A percentile compares a stretch with the other conserved stretches of the same genome.
phyloP scores from a whole-genome alignment of 2,888 invertebrate species.

The Marasmarcha lunaedactyla region DNA sequence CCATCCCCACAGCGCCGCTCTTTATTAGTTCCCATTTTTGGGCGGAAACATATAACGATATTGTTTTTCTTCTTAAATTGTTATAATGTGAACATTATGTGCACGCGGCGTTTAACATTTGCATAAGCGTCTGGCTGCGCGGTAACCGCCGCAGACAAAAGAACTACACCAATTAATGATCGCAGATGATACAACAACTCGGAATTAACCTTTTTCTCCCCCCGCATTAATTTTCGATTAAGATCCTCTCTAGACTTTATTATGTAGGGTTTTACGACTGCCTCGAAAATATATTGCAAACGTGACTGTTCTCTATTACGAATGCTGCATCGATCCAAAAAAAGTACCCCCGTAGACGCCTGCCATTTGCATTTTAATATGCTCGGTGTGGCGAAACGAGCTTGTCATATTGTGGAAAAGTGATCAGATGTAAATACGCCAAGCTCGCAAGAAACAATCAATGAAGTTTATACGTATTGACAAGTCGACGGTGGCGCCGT shows the following conservation, averaged over 20 bases:
- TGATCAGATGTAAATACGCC: constrained; percentile 16
- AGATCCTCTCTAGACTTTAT: background rate
- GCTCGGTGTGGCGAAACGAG: constrained; percentile 44
- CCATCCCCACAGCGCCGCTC: background rate
- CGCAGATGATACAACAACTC: constrained; percentile 49
- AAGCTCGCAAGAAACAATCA: constrained; percentile 8
- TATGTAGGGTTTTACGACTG: constrained; percentile 43
- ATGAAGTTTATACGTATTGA: constrained; percentile 15
- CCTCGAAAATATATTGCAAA: constrained; percentile 45
- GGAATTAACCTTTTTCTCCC: constrained; percentile 29
- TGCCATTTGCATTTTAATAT: constrained; percentile 67
- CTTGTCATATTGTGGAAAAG: constrained; percentile 45
- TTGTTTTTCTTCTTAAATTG: constrained; percentile 67
- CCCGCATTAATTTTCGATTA: constrained; percentile 1
- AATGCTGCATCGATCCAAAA: constrained; percentile 34
- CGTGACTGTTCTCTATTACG: constrained; percentile 50
- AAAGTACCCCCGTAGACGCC: constrained; percentile 27
- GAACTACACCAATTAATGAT: constrained; percentile 48
- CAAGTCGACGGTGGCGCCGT: constrained; percentile 12
- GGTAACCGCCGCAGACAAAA: constrained; percentile 25
- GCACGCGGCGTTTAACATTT: constrained; percentile 57
- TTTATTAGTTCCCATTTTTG: background rate
- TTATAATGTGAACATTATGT: constrained; percentile 53
- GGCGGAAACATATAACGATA: constrained; percentile 29
- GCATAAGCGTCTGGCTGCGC: constrained; percentile 45